These are phyloP conservation scores for Alauda arvensis DNA, from an alignment of 2,797 vertebrate species.

Conservation along the genomic window DNA sequence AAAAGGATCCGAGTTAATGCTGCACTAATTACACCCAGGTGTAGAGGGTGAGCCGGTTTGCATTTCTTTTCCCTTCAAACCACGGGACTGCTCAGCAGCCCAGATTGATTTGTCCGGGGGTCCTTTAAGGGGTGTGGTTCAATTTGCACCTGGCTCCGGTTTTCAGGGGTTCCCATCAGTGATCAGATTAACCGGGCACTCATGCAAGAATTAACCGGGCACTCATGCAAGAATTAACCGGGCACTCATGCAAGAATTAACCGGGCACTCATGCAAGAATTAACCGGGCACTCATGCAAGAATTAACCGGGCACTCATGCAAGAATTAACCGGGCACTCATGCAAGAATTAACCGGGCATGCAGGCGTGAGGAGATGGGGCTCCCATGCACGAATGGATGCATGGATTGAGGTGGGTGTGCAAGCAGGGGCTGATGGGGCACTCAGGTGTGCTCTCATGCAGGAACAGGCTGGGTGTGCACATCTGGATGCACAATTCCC, in stretches of 20 bases:
- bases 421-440: background rate
- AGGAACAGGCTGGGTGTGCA: background rate
- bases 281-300: too few species aligned
- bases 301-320: too few species aligned
- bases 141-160: background rate
- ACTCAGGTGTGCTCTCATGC: background rate
- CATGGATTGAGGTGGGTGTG: background rate
- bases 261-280: too few species aligned
- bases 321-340: too few species aligned
- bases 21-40: background rate
- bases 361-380: background rate
- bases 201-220: too few species aligned
- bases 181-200: background rate
- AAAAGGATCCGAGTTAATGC: background rate
- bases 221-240: too few species aligned
- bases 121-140: background rate
- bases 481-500: background rate
- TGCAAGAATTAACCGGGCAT: too few species aligned
- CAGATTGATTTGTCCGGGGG: background rate
- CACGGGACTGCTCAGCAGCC: background rate
- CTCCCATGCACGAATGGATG: constrained; percentile 23
- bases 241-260: too few species aligned
- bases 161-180: background rate
- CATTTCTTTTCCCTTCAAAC: background rate
- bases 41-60: background rate